Percentiles rank a stretch among this genome's conserved stretches.
phyloP scores from a whole-genome alignment of 2,888 invertebrate genomes.

The Coenonympha glycerion region DNA sequence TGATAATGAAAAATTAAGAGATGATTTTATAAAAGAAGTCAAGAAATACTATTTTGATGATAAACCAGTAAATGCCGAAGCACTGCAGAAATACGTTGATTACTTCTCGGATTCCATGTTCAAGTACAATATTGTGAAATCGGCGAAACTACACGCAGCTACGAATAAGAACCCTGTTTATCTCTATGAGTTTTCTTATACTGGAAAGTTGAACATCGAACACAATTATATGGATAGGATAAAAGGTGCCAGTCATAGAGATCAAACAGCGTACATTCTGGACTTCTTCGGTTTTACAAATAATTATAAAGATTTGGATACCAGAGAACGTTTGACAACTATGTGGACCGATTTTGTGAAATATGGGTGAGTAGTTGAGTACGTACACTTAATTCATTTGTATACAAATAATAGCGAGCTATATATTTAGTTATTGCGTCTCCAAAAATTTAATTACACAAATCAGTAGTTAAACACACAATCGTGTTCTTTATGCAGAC shows the following conservation, averaged over 20 bases:
- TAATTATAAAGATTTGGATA: constrained; percentile 49
- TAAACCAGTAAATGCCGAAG: constrained; percentile 43
- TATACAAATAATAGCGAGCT: too few species aligned
- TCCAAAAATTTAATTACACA: too few species aligned
- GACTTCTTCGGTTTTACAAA: constrained; percentile 55
- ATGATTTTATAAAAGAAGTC: constrained; percentile 40
- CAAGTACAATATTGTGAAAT: constrained; percentile 56
- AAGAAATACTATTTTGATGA: constrained; percentile 53
- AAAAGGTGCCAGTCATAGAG: constrained; percentile 63
- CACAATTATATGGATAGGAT: constrained; percentile 55
- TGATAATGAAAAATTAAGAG: constrained; percentile 37
- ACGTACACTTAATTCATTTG: too few species aligned
- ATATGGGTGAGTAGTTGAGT: constrained; percentile 55
- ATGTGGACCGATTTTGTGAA: constrained; percentile 67
- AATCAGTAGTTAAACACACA: too few species aligned
- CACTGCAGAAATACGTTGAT: constrained; percentile 49
- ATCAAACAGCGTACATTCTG: constrained; percentile 58
- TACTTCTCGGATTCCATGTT: constrained; percentile 68
- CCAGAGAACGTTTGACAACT: constrained; percentile 52
- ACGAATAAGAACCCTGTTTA: constrained; percentile 44
- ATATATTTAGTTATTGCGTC: too few species aligned
- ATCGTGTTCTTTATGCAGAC: too few species aligned
- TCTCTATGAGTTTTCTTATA: constrained; percentile 60
- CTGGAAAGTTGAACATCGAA: constrained; percentile 53
- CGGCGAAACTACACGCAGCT: constrained; percentile 49